phyloP scores from a whole-genome alignment of 2,888 invertebrate species.

The Oscheius myriophilus region DNA sequence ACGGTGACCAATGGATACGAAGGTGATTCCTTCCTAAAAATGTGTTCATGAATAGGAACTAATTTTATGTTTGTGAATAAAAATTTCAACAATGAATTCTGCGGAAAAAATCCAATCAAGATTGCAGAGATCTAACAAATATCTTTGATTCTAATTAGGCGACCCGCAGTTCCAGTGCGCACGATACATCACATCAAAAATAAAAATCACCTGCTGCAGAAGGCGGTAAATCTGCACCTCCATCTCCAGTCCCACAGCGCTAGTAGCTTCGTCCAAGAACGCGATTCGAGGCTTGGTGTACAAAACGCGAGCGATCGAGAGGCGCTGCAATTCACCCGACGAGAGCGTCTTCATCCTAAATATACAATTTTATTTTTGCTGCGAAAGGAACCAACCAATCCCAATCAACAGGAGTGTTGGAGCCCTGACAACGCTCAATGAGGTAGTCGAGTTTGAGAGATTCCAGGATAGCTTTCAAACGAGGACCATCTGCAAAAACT shows the following conservation, averaged over 20 bases:
- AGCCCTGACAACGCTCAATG: conserved; percentile 64
- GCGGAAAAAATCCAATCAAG: too few relatives aligned
- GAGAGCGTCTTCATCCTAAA: conserved; percentile 81
- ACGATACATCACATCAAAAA: too few relatives aligned
- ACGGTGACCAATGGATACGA: conserved; percentile 76
- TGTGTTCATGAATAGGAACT: too few relatives aligned
- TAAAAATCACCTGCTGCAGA: conserved; percentile 47
- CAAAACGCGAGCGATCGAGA: conserved; percentile 92
- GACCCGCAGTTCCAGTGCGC: too few relatives aligned
- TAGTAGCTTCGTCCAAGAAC: conserved; percentile 93
- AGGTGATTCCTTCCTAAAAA: conserved; percentile 72
- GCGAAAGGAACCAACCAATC: conserved; percentile 55
- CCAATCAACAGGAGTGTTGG: conserved; percentile 64
- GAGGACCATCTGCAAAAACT: conserved; percentile 46
- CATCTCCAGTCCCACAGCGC: conserved; percentile 76
- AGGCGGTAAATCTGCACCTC: conserved; percentile 61
- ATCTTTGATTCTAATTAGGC: too few relatives aligned
- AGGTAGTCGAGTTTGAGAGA: conserved; percentile 63
- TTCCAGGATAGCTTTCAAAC: conserved; percentile 59
- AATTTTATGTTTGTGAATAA: too few relatives aligned
- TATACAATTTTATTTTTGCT: neutral
- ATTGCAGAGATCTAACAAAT: too few relatives aligned
- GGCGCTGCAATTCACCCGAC: conserved; percentile 94
- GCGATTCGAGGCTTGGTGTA: conserved; percentile 80
- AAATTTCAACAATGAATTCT: too few relatives aligned